A percentile compares a stretch with the other conserved stretches of the same genome.
phyloP scores from a whole-genome alignment of 1,140 invertebrate genomes.

The Acyrthosiphon pisum region DNA sequence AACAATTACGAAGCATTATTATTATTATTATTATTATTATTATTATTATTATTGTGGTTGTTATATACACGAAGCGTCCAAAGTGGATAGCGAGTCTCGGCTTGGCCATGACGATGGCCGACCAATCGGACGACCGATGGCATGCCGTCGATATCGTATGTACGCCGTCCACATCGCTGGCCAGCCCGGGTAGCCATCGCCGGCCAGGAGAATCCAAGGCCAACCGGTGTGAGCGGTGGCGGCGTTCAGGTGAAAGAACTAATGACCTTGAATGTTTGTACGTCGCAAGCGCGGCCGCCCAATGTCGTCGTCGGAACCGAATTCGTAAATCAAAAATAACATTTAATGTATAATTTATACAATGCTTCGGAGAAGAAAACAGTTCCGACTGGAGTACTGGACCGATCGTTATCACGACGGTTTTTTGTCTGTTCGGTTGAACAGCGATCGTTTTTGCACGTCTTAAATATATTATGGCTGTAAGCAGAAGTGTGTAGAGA shows the following conservation, averaged over 20 bases:
- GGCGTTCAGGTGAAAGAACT: conserved; percentile 56
- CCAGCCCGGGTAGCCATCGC: neutral
- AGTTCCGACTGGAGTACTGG: neutral
- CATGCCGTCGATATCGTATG: neutral
- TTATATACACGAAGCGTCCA: neutral
- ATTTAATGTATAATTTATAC: too few relatives aligned
- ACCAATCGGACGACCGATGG: neutral
- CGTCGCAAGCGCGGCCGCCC: neutral
- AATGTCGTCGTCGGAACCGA: neutral
- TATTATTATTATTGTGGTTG: neutral
- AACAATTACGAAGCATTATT: neutral
- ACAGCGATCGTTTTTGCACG: neutral
- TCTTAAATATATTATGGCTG: neutral
- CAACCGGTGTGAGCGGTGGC: conserved; percentile 1
- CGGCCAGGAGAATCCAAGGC: conserved; percentile 15
- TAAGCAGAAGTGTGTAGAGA: neutral
- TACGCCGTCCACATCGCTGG: neutral
- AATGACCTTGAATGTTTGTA: conserved; percentile 42
- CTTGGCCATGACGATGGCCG: neutral
- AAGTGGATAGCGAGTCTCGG: neutral
- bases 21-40: conserved; percentile 15
- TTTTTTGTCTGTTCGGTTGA: neutral
- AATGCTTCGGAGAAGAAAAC: neutral
- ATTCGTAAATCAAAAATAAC: neutral
- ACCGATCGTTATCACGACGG: neutral